Conservation (phyloP, 2,888 invertebrate species). For the Boloria selene region DNA sequence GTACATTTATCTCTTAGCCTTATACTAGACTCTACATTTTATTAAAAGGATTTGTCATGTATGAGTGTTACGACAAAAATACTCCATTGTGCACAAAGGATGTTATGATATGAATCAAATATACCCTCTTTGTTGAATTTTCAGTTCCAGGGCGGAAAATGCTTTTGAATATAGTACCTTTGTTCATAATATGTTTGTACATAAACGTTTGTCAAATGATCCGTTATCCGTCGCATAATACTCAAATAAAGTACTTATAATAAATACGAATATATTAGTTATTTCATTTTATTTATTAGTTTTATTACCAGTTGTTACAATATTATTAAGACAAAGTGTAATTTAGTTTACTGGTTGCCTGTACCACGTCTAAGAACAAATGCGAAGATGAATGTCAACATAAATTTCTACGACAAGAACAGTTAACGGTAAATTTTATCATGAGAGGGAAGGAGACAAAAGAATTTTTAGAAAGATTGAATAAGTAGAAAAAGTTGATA, state of each 20-base stretch:
- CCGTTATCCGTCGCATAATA: neutral
- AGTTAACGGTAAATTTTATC: too few species aligned
- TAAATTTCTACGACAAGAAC: too few species aligned
- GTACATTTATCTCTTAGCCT: neutral
- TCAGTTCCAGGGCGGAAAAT: neutral
- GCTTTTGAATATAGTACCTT: conserved; percentile 8
- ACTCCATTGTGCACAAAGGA: conserved; percentile 12
- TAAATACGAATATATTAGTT: too few species aligned
- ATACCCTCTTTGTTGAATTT: conserved; percentile 14
- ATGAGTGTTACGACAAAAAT: neutral
- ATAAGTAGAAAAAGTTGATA: too few species aligned
- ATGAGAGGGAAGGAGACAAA: too few species aligned
- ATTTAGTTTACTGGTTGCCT: too few species aligned
- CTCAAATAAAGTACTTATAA: neutral
- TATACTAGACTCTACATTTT: neutral
- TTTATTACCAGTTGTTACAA: too few species aligned
- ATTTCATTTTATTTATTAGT: too few species aligned
- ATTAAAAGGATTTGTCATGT: neutral
- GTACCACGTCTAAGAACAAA: too few species aligned
- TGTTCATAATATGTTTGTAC: conserved; percentile 12
- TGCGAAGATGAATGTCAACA: too few species aligned
- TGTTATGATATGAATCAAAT: conserved; percentile 24
- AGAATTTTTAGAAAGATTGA: too few species aligned
- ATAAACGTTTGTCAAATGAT: conserved; percentile 6
- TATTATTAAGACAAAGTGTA: too few species aligned